phyloP scores from a whole-genome alignment of 2,113 vertebrate genomes.

The Dascyllus trimaculatus region DNA sequence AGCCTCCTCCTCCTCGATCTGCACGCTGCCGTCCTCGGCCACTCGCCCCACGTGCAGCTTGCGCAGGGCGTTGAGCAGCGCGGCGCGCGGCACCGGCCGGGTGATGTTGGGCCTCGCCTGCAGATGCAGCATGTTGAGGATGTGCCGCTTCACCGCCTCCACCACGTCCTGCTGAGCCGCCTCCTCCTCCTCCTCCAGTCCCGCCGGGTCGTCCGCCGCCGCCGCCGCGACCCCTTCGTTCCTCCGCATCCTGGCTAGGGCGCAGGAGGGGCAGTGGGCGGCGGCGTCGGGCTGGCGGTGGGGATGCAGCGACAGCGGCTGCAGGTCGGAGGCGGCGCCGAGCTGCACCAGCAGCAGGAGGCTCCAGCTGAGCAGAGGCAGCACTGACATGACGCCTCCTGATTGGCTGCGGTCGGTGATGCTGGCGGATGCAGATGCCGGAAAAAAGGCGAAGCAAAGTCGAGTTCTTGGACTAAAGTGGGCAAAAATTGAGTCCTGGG shows the following conservation, averaged over 20 bases:
- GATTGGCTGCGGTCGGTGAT: conserved; percentile 40
- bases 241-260: conserved; percentile 87
- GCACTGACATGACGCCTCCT: conserved; percentile 88
- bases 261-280: conserved; percentile 92
- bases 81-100: conserved; percentile 95
- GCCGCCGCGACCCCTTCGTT: conserved; percentile 22
- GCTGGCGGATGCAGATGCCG: conserved; percentile 21
- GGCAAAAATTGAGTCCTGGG: conserved; percentile 26
- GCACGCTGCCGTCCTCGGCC: conserved; percentile 94
- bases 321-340: conserved; percentile 75
- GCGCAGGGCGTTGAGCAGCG: conserved; percentile 95
- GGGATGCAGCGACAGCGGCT: conserved; percentile 16
- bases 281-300: conserved; percentile 74
- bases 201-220: conserved; percentile 65
- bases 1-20: conserved; percentile 91
- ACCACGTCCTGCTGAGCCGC: conserved; percentile 92
- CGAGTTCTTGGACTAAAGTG: neutral
- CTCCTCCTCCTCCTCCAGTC: conserved; percentile 76
- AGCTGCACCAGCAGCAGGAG: conserved; percentile 86
- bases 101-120: conserved; percentile 95
- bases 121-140: conserved; percentile 97
- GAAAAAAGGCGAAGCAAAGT: conserved; percentile 12
- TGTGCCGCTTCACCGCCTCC: conserved; percentile 98
- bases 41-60: conserved; percentile 98
- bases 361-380: conserved; percentile 88